A percentile compares a stretch with the other conserved stretches of the same genome.
Conservation (phyloP, 2,797 vertebrate genomes). For the Cossypha niveicapilla region DNA sequence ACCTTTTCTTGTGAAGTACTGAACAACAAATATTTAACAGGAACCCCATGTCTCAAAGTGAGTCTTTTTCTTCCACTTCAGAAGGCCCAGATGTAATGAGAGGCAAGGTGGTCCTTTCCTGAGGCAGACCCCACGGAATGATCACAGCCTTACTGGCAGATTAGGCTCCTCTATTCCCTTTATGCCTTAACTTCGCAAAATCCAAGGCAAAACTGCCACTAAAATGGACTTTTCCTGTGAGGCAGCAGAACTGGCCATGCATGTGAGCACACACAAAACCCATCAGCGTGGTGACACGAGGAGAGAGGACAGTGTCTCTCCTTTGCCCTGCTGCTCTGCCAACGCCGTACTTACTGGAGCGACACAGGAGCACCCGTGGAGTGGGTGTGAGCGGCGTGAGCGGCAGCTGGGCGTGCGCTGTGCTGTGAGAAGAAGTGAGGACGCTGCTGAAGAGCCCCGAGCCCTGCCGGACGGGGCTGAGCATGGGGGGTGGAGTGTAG, state of each 20-base stretch:
- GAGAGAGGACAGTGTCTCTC: neutral
- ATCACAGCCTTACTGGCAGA: neutral
- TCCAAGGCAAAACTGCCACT: neutral
- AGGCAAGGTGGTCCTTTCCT: neutral
- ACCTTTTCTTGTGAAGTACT: neutral
- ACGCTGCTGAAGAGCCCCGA: constrained; percentile 87
- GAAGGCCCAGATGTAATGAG: neutral
- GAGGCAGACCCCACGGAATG: neutral
- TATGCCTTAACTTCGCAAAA: neutral
- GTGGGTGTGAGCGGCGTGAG: constrained; percentile 78
- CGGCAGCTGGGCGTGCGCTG: constrained; percentile 71
- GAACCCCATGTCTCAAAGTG: neutral
- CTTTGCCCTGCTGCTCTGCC: neutral
- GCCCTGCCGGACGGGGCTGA: constrained; percentile 85
- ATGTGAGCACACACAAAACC: neutral
- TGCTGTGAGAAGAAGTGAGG: constrained; percentile 60
- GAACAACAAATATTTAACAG: neutral
- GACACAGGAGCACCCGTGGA: constrained; percentile 76
- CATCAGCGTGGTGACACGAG: fast-evolving
- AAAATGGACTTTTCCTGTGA: neutral
- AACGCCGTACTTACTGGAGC: constrained; percentile 75
- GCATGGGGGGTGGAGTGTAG: constrained; percentile 90
- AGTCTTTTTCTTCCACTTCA: neutral
- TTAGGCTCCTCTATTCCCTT: neutral
- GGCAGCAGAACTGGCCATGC: neutral